Evolutionary conservation across 2,113 vertebrate genomes (phyloP), one percentile per base, ranked within the genome.

Genomic region (Sceloporus undulatus): DNA sequence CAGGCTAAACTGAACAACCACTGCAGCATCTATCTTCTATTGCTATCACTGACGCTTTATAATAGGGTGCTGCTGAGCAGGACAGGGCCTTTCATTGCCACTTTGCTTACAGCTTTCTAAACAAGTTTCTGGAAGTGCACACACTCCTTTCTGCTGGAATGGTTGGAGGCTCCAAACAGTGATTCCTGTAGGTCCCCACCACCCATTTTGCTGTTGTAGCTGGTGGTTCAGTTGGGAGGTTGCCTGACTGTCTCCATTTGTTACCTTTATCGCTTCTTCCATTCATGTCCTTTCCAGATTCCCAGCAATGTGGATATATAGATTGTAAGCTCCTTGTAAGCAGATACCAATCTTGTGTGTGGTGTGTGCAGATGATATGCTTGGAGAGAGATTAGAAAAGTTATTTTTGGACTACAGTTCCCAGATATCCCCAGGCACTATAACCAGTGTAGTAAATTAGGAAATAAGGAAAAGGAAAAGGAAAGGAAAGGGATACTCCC

Each of bases 1-100:
- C 85, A 71, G 66, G 77, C 76, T 56, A 87, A 80, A 71, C 66
- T 40, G 77, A 79, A 87, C 66, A 80, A 71, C 85, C 78, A 71
- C 19, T 71, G 42, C 85, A 25, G 66, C 77, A 80, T 87, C 85
- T 59, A 71, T 87, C 66, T 87, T 87, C 85, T 42, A n/a, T 40
- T 80, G 66, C 85, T 79, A 40, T 48, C n/a, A 78, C 19, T n/a
- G 75, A 42, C 9, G 9, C 77, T 71, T 71, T 79, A 56, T 80
- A 56, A 79, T 71, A 62, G 48, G 66, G 70, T 38, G 65, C 76
- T 86, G 85, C 56, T 85, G 34, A 76, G 73, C 34, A 76, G 84
- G 54, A 27, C 34, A 42, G 54, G 76, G 23, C 77, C n/a, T 73
- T 68, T 79, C 85, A 71, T 29, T 56, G 21, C 66, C 5, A 71